phyloP scores from a whole-genome alignment of 2,888 invertebrate species.

The Synergus gifuensis region DNA sequence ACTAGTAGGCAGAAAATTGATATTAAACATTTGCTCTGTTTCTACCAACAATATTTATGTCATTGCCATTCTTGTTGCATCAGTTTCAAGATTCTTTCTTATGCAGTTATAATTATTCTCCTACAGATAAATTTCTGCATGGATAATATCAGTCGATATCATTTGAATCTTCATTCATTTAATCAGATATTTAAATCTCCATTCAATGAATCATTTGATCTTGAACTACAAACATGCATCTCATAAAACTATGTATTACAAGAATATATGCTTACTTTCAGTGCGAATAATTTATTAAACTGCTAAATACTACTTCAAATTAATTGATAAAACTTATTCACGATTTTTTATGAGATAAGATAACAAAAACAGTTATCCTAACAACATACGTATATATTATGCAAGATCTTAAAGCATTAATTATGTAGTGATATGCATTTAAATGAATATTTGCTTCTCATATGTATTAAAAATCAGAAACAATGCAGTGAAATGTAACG shows the following conservation, averaged over 20 bases:
- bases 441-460: background rate
- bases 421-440: background rate
- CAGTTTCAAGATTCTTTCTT: background rate
- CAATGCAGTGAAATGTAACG: background rate
- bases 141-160: background rate
- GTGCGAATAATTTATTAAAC: background rate
- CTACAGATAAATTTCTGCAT: slow-evolving; percentile 1
- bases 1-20: background rate
- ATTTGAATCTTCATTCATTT: slow-evolving; percentile 29
- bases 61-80: slow-evolving; percentile 26
- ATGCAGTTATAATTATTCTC: background rate
- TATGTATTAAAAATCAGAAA: background rate
- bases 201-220: slow-evolving; percentile 10
- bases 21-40: slow-evolving; percentile 15
- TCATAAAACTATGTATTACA: background rate
- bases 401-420: background rate
- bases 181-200: slow-evolving; percentile 6
- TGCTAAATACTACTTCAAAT: too few species aligned
- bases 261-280: background rate
- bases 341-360: background rate
- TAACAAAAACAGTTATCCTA: background rate
- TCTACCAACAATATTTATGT: slow-evolving; percentile 2
- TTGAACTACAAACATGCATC: slow-evolving; percentile 31
- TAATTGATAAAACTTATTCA: background rate
- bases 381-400: background rate